Evolutionary conservation across 2,113 vertebrate species (phyloP), one percentile per base, ranked within the genome.

Genomic region (Myotis davidii): DNA sequence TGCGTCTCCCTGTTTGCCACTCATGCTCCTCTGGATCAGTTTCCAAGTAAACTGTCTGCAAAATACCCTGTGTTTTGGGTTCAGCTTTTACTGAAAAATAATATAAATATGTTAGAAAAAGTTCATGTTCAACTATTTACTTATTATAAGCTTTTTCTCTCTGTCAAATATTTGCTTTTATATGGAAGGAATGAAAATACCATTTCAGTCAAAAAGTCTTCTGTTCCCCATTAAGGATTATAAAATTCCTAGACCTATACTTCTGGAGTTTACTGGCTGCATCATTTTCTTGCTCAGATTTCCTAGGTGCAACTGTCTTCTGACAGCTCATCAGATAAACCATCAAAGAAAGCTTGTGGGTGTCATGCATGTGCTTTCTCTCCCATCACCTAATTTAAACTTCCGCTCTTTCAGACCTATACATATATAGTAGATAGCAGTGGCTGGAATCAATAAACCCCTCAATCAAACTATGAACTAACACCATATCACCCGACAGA

Each of bases 381-480:
- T 95, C 79, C 85, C 82, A 94, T 96, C 88, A 96, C 67, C 37
- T 65, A 92, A 94, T 96, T 94, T 94, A 97, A 96, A 88, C 59
- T 37, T 79, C 92, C 52, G 94, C 6, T 1, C 39, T 95, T 94
- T 85, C 52, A 95, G 72, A 59, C 16, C 64, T 92, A 90, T 88
- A 94, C 88, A 96, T 96, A 90, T 65, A 78, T 88, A 79, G 54
- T 48, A 78, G 42, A 95, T 21, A 85, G n/a, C 17, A 85, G 48
- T 64, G 48, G 23, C 82, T 88, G 45, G 65, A 95, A 97, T 97
- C 94, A 95, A 97, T 96, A 95, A 90, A 32, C 17, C 32, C 20
- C 85, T 95, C 94, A 95, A 92, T 97, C 97, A 96, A 96, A 86
- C 54, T 95, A 87, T 82, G 27, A 96, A 97, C 85, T 90, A 88